These are phyloP conservation scores for Ormyrus labotus DNA, from an alignment of 2,888 invertebrate species.

Conservation along the genomic window DNA sequence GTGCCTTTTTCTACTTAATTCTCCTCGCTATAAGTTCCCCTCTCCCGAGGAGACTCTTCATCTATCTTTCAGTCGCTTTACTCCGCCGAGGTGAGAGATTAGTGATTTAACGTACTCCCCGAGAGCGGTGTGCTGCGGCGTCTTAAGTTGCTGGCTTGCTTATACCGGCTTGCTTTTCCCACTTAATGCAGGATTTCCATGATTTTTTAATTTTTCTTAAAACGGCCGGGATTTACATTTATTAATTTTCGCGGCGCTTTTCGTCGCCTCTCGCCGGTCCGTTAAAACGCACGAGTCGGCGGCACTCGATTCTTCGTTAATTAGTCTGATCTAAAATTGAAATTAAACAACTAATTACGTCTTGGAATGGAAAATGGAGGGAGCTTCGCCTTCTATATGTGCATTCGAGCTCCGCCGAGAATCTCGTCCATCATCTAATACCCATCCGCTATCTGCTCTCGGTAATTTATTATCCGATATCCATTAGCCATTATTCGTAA, in stretches of 20 bases:
- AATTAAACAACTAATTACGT: no score
- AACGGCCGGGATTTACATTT: no score
- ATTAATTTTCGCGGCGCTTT: no score
- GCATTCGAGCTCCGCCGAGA: no score
- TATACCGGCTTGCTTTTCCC: background rate
- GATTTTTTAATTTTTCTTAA: no score
- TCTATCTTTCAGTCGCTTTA: slow-evolving; percentile 50
- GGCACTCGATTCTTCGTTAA: no score
- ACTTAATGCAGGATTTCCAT: background rate
- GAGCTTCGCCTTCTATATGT: no score
- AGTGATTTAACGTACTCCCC: slow-evolving; percentile 43
- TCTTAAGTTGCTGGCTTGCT: background rate
- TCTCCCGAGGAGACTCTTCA: slow-evolving; percentile 38
- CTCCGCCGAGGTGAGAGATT: slow-evolving; percentile 47
- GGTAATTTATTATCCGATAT: slow-evolving; percentile 52
- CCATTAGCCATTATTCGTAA: slow-evolving; percentile 51
- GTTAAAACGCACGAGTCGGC: no score
- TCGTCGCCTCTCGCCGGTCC: no score
- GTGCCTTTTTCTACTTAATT: slow-evolving; percentile 50
- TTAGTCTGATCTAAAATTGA: no score
- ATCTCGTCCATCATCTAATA: slow-evolving; percentile 21
- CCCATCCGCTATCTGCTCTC: slow-evolving; percentile 25
- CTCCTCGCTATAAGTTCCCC: slow-evolving; percentile 29
- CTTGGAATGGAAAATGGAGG: no score
- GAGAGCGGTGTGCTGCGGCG: background rate